Evolutionary conservation across 2,888 invertebrate genomes (phyloP), one percentile per base, ranked within the genome.

Genomic region (Stomorhina lunata): DNA sequence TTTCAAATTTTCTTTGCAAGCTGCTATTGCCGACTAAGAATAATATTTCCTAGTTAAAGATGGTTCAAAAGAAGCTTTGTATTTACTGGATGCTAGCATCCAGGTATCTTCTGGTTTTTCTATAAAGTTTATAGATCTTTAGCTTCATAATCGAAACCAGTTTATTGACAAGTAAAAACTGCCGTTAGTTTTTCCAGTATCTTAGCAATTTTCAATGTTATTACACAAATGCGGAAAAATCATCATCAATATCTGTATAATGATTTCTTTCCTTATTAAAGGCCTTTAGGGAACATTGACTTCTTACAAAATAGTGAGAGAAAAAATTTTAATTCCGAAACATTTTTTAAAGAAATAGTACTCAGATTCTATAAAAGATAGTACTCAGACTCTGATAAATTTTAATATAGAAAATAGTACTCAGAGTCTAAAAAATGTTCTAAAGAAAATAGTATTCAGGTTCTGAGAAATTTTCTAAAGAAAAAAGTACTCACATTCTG

Each of bases 101-200:
- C 17, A 55, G n/a, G 34, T 37, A 15, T 34, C 0, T 53, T 29
- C n/a, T 20, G 34, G n/a, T 65, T 25, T 63, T 65, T 32, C 22
- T 15, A 15, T 12, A 15, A 55, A 34, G 43, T 65, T 75, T 65
- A 34, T 32, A 43, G 61, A 61, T 50, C 32, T 50, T 68, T 20
- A 40, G 43, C 40, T 59, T 53, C 25, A 43, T 63, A 48, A 63
- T 20, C 27, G 29, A 68, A 77, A 69, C 77, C 69, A 53, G 77
- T 77, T 77, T 77, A 76, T 50, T 4, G 68, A 25, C 77, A 77
- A 61, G 17, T 43, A 34, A 5, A 69, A 77, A 77, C 15, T 77
- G 34, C 77, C 77, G 77, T 77, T 77, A 77, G 69, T 43, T 69
- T 69, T 50, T 34, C n/a, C n/a, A n/a, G 20, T 75, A 57, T 66